phyloP scores from a whole-genome alignment of 2,113 vertebrate genomes.

The Toxotes jaculatrix region DNA sequence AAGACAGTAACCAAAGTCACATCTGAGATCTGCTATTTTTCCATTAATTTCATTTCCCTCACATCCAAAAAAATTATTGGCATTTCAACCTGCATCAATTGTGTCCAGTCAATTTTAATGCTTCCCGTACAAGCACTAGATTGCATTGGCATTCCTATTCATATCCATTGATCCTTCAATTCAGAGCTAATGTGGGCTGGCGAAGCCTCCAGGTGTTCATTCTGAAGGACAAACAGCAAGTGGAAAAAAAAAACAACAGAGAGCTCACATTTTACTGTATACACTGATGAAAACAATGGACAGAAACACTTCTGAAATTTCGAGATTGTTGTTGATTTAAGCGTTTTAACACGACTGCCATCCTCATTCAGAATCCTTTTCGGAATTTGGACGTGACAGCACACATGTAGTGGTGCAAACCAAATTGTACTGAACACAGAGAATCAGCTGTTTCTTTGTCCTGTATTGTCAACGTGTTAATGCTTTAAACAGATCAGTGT shows the following conservation, averaged over 20 bases:
- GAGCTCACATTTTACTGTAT: conserved; percentile 20
- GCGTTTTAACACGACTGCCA: conserved; percentile 38
- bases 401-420: conserved; percentile 38
- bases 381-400: conserved; percentile 13
- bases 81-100: conserved; percentile 66
- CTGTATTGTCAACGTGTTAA: conserved; percentile 55
- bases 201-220: conserved; percentile 64
- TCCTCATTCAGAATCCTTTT: conserved; percentile 50
- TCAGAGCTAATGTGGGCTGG: conserved; percentile 45
- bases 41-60: conserved; percentile 50
- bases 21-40: conserved; percentile 54
- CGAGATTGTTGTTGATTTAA: conserved; percentile 40
- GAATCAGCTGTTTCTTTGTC: conserved; percentile 68
- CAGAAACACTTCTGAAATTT: conserved; percentile 9
- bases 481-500: conserved; percentile 70
- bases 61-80: conserved; percentile 27
- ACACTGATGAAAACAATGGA: conserved; percentile 13
- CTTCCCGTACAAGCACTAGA: conserved; percentile 56
- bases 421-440: conserved; percentile 59
- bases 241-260: conserved; percentile 12
- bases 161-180: conserved; percentile 69
- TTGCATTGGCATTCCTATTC: conserved; percentile 71
- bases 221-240: conserved; percentile 49
- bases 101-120: conserved; percentile 66
- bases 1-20: conserved; percentile 47